Percentiles rank a stretch among this genome's conserved stretches.
phyloP scores from a whole-genome alignment of 2,113 vertebrate genomes.

The Notarius lentiginosus region DNA sequence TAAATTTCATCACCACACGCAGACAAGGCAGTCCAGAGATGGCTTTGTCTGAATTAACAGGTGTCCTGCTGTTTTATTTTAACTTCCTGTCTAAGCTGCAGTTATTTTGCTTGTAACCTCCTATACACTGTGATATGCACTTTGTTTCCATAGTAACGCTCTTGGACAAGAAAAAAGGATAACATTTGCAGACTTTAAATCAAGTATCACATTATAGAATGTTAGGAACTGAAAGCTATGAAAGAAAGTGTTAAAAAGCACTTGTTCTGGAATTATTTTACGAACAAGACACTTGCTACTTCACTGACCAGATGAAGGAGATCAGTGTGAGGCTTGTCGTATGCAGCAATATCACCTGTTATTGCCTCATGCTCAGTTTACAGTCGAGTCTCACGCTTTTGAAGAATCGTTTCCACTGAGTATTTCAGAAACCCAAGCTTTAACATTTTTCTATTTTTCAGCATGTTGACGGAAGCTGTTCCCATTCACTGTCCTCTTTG shows the following conservation, averaged over 20 bases:
- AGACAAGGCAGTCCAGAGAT: background rate
- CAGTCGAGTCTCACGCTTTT: background rate
- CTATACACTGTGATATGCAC: conserved; percentile 43
- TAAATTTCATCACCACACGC: background rate
- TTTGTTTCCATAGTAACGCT: conserved; percentile 67
- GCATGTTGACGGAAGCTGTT: background rate
- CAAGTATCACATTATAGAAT: conserved; percentile 56
- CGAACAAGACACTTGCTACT: background rate
- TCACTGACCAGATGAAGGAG: conserved; percentile 10
- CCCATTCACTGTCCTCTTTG: background rate
- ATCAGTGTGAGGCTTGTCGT: background rate
- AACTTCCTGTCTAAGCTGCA: background rate
- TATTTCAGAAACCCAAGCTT: conserved; percentile 4
- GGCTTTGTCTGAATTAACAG: conserved; percentile 11
- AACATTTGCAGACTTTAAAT: conserved; percentile 59
- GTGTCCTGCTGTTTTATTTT: conserved; percentile 28
- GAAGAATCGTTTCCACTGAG: background rate
- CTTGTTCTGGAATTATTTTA: conserved; percentile 19
- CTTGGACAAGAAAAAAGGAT: conserved; percentile 48
- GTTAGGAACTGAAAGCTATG: conserved; percentile 48
- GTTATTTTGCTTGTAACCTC: conserved; percentile 45
- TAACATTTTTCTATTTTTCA: too few relatives aligned
- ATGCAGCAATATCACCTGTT: background rate
- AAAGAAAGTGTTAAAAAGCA: conserved; percentile 38
- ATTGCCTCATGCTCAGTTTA: background rate